These are phyloP conservation scores for Puma concolor DNA, from an alignment of 2,113 vertebrate genomes.

Conservation along the genomic window DNA sequence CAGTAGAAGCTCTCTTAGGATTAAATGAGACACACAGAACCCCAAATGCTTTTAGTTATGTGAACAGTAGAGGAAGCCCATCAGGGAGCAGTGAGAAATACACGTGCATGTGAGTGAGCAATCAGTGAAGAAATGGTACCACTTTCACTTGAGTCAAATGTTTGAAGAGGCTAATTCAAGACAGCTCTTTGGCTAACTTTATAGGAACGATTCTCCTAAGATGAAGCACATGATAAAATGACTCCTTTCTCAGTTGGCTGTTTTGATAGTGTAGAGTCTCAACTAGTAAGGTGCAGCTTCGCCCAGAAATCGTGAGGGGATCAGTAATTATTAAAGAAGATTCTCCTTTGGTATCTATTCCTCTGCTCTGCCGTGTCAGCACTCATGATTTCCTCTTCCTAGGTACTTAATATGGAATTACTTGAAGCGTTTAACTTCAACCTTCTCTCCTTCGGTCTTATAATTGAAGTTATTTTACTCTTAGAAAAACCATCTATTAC, in stretches of 20 bases:
- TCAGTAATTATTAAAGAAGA: conserved; percentile 27
- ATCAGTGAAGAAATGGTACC: not conserved
- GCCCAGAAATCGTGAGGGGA: not conserved
- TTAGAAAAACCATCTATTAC: conserved; percentile 64
- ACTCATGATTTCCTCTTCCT: conserved; percentile 31
- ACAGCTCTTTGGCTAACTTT: not conserved
- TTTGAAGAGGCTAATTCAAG: conserved; percentile 14
- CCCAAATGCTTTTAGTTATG: not conserved
- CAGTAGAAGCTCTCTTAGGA: not conserved
- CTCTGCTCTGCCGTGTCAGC: not conserved
- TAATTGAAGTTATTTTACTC: conserved; percentile 70
- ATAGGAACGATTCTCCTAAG: not conserved
- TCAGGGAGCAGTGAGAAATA: not conserved
- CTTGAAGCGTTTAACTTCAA: conserved; percentile 65
- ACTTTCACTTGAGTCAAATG: not conserved
- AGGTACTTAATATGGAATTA: conserved; percentile 57
- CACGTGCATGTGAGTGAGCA: not conserved
- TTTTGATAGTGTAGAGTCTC: not conserved
- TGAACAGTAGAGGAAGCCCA: not conserved
- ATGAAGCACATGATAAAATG: not conserved
- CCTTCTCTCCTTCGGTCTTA: conserved; percentile 50
- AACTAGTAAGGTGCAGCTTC: not conserved
- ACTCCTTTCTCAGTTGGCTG: not conserved
- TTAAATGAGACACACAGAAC: not conserved
- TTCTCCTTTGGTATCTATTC: not conserved